These are phyloP conservation scores for Zosterops pallidus DNA, from an alignment of 2,113 vertebrate species.

Conservation along the genomic window DNA sequence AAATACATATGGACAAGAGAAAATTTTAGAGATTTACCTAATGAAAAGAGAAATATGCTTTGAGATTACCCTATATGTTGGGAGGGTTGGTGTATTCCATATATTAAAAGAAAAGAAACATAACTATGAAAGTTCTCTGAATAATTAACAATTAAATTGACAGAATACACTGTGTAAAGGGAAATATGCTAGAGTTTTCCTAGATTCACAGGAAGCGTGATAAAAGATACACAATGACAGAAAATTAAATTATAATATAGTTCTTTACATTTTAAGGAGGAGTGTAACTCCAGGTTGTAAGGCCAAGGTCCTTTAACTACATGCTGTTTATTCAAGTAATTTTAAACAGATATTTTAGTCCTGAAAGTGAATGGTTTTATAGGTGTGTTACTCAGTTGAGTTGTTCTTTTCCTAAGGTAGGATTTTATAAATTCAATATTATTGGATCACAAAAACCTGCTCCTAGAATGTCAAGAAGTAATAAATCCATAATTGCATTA, in stretches of 20 bases:
- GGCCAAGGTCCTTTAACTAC: background rate
- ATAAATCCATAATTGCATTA: conserved; percentile 57
- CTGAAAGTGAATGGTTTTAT: background rate
- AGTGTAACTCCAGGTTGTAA: background rate
- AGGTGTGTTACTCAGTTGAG: background rate
- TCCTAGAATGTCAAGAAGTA: conserved; percentile 14
- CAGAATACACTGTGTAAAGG: background rate
- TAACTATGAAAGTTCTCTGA: background rate
- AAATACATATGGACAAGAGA: background rate
- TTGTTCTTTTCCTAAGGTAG: background rate
- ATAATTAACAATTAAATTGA: background rate
- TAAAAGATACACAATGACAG: background rate
- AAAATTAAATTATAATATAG: background rate
- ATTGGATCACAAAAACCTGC: conserved; percentile 15
- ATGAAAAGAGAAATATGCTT: background rate
- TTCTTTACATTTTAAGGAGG: background rate
- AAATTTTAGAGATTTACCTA: background rate
- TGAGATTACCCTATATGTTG: background rate
- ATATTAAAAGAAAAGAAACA: background rate
- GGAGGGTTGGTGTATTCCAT: background rate
- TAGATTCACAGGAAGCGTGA: background rate
- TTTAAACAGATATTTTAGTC: background rate
- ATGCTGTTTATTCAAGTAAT: background rate
- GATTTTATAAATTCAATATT: conserved; percentile 47
- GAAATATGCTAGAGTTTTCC: background rate